phyloP scores from a whole-genome alignment of 2,797 vertebrate genomes.

The Enteromius fasciolatus region DNA sequence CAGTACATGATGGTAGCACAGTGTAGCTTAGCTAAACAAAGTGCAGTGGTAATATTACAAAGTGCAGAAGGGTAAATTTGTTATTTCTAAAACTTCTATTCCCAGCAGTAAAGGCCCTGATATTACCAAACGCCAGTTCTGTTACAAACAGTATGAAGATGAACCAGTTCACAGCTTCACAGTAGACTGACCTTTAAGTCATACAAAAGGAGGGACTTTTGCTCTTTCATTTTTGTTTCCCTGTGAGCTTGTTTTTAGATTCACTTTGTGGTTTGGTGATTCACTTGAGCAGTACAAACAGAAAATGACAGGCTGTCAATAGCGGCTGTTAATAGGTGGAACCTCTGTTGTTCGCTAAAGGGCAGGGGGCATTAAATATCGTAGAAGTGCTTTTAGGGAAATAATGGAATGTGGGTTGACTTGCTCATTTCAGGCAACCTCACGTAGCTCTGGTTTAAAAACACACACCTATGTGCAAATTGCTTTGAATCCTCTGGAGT shows the following conservation, averaged over 20 bases:
- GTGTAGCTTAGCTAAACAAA: not conserved
- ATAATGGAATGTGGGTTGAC: slow-evolving; percentile 42
- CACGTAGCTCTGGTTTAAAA: slow-evolving; percentile 25
- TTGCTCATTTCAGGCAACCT: slow-evolving; percentile 44
- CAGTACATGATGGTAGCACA: not conserved
- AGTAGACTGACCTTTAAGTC: slow-evolving; percentile 18
- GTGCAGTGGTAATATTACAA: not conserved
- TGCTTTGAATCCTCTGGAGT: slow-evolving; percentile 37
- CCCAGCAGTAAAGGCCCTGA: not conserved
- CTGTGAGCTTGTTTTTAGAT: slow-evolving; percentile 39
- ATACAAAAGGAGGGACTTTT: not conserved
- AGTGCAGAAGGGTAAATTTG: not conserved
- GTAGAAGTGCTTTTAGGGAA: slow-evolving; percentile 35
- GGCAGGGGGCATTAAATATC: slow-evolving; percentile 48
- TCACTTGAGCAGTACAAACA: slow-evolving; percentile 35
- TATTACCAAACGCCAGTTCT: not conserved
- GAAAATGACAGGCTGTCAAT: slow-evolving; percentile 55
- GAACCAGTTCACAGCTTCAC: slow-evolving; percentile 2
- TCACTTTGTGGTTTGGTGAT: slow-evolving; percentile 28
- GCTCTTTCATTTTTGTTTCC: slow-evolving; percentile 19
- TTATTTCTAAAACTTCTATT: not conserved
- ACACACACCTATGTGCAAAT: slow-evolving; percentile 42
- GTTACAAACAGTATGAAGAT: slow-evolving; percentile 3
- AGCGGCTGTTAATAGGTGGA: slow-evolving; percentile 46
- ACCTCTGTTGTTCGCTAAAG: slow-evolving; percentile 50